Evolutionary conservation across 2,888 invertebrate species (phyloP), one percentile per base, ranked within the genome.

Genomic region (Vanessa cardui): DNA sequence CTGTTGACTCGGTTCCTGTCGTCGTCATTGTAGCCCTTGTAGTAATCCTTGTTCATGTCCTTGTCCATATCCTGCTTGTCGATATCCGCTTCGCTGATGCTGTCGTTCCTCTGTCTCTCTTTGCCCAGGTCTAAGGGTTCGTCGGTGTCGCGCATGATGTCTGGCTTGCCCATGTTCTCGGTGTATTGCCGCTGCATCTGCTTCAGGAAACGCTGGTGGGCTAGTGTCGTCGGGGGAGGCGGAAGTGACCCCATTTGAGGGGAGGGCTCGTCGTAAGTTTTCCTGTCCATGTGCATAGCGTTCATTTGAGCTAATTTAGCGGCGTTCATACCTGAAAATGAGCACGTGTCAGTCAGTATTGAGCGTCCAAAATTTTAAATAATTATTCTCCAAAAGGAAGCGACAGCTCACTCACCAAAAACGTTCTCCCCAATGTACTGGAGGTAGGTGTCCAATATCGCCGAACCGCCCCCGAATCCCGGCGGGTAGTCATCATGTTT

Each of bases 361-460:
- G 9, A 39, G 33, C 9, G 4, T 39, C 12, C 12, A 39, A 39
- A 12, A 12, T 39, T 39, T 39, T 12, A 12, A 3, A 12, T 4
- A 9, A 39, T 39, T 12, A 9, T 39, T 39, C 9, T 39, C 39
- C 3, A 39, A 3, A 12, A 12, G 12, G 39, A 39, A 39, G 39
- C 4, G 12, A 9, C 12, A 26, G 26, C 26, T 26, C 39, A 9
- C 90, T 93, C 83, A 90, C 96, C 94, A 71, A 95, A 95, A 62
- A 96, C 95, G 81, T 96, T 97, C 84, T 97, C 97, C 2, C 97
- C 96, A 79, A 98, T 97, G 80, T 97, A 96, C 85, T 98, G 97
- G 71, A 98, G 94, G 84, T 98, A 98, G 16, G 97, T 97, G 85
- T 98, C 97, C 71, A 98, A 89, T 66, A 98, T 94, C 3, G 97